Base-by-base conservation (phyloP, 92 coral and sea anemone genomes). In the Palythoa grandiflora region DNA sequence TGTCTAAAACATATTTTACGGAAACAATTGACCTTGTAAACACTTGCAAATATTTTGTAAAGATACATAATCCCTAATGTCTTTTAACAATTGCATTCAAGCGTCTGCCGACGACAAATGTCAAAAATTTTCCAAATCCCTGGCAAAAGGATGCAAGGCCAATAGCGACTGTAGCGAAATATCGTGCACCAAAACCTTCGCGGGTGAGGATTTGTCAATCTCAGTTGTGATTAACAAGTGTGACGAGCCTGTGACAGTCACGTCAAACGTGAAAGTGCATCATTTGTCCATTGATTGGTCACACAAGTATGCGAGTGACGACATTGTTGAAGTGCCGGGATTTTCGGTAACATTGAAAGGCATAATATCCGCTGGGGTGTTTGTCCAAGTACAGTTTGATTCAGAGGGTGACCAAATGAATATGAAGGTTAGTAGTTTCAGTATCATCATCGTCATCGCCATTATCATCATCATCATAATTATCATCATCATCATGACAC, bases 161-260 rank as follows among this genome's bases (percentile, higher is more conserved):
- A 89, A 86, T 60, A 71, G 77, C 14, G 89, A 87, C 59, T 93
- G 94, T 54, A 91, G 87, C 83, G 80, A 80, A 73, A 90, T 93
- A 78, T 63, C 88, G 39, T 93, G 96, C 53, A 55, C 83, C 1
- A 57, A 74, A 78, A 74, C 83, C 52, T 89, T 93, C 37, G 90
- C 73, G 12, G 47, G 79, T 60, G 60, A 75, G 54, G 79, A 75
- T 28, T 35, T 75, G 9, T 51, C 38, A 1, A 20, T 75, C 6
- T 47, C 60, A 38, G 21, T 50, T 10, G 38, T 75, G 37, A 73
- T 93, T 61, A 84, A 91, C 40, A 87, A 90, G 54, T 93, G 96
- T 68, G 88, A 81, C 80, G 89, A 89, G 47, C 94, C 94, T 47
- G 91, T 93, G 48, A 79, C 94, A 8, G 90, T 91, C 80, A 89